phyloP scores from a whole-genome alignment of 2,113 vertebrate genomes.

The Asarcornis scutulata region DNA sequence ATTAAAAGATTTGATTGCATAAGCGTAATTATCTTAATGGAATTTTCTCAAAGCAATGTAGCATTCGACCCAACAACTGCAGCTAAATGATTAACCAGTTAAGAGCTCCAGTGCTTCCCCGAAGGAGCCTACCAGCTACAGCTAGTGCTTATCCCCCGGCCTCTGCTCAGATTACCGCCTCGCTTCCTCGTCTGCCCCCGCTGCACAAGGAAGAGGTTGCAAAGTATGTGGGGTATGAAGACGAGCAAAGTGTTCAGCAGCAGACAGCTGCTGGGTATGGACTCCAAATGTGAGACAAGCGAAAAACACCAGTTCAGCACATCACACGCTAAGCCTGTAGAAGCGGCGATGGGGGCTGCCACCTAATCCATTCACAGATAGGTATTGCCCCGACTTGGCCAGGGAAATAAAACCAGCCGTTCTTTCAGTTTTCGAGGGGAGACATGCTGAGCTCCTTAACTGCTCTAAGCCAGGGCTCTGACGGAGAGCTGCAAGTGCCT shows the following conservation, averaged over 20 bases:
- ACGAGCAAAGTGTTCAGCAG: not conserved
- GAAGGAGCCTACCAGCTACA: not conserved
- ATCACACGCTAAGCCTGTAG: not conserved
- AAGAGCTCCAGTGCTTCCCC: not conserved
- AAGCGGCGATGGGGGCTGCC: not conserved
- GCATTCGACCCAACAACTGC: not conserved
- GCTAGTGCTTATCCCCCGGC: not conserved
- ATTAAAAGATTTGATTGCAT: not conserved
- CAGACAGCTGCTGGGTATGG: not conserved
- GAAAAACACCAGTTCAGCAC: not conserved
- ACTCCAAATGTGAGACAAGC: not conserved
- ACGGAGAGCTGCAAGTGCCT: not conserved
- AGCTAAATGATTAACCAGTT: conserved; percentile 41
- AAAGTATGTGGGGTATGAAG: not conserved
- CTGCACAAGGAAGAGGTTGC: not conserved
- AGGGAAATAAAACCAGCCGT: not conserved
- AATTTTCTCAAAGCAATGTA: conserved; percentile 34
- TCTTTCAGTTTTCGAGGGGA: not conserved
- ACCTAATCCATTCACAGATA: not conserved
- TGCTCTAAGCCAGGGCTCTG: not conserved
- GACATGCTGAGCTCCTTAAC: not conserved
- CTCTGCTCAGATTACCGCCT: not conserved
- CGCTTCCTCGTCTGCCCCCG: not conserved
- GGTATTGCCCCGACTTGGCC: not conserved
- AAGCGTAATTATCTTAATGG: conserved; percentile 6